Percentiles rank a stretch among this genome's conserved stretches.
Evolutionary conservation across 2,888 invertebrate species (phyloP).

Genomic region (Bibio marci): DNA sequence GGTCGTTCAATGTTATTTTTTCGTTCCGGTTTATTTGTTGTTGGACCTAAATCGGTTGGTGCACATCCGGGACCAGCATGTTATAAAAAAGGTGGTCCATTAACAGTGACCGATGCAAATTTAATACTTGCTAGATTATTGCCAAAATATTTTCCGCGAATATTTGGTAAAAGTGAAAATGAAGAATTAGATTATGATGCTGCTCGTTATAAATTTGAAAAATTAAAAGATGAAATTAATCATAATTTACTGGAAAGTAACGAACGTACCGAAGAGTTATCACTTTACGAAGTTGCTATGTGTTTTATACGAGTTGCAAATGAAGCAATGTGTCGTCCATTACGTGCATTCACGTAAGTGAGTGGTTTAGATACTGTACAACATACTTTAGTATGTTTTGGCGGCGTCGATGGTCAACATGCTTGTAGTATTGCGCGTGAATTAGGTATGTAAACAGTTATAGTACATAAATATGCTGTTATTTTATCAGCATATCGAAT

Average conservation of each 20-base stretch:
- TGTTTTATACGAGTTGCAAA: conserved; percentile 95
- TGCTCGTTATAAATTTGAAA: conserved; percentile 45
- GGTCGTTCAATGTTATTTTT: conserved; percentile 93
- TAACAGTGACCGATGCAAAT: conserved; percentile 97
- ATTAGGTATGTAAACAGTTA: conserved; percentile 73
- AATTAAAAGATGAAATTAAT: conserved; percentile 55
- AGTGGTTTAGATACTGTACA: conserved; percentile 86
- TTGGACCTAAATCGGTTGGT: conserved; percentile 73
- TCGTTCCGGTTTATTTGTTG: conserved; percentile 80
- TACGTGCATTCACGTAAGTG: conserved; percentile 59
- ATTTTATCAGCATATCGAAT: conserved; percentile 97
- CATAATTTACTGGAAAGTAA: conserved; percentile 32
- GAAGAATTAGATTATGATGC: conserved; percentile 65
- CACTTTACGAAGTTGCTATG: conserved; percentile 79
- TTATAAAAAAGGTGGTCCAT: conserved; percentile 75
- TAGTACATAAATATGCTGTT: conserved; percentile 90
- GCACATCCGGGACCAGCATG: conserved; percentile 95
- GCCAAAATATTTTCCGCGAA: conserved; percentile 91
- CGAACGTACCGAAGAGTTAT: conserved; percentile 13
- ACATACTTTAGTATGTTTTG: conserved; percentile 91
- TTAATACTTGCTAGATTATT: conserved; percentile 75
- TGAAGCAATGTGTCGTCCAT: conserved; percentile 97
- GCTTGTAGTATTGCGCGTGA: conserved; percentile 88
- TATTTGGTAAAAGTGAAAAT: conserved; percentile 84
- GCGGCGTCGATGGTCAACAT: conserved; percentile 97